These are phyloP conservation scores for Lytechinus variegatus DNA, from an alignment of 35 echinoderm and acorn worm genomes.

Conservation along the genomic window DNA sequence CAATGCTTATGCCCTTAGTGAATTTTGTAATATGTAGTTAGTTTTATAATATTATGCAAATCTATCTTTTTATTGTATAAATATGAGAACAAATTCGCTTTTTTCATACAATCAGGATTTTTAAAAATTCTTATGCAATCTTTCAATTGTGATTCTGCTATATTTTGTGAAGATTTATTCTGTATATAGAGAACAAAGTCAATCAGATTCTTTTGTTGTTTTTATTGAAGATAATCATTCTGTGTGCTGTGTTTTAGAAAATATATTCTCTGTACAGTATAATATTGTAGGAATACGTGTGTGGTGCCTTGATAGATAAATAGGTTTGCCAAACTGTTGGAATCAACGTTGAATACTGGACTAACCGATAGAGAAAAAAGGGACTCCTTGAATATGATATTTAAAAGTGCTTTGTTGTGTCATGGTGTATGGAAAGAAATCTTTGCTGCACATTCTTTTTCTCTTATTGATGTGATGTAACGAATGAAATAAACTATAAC, in stretches of 20 bases:
- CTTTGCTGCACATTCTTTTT: not conserved
- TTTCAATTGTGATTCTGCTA: not conserved
- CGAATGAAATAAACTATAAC: not conserved
- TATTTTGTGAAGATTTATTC: not conserved
- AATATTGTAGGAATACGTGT: not conserved
- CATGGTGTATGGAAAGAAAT: not conserved
- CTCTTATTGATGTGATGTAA: slow-evolving; percentile 8
- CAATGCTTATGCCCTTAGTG: not conserved
- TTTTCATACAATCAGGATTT: slow-evolving; percentile 9
- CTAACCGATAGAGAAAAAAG: not conserved
- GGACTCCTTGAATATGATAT: not conserved
- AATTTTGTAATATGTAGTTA: not conserved
- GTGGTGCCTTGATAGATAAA: not conserved
- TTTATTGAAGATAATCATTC: not conserved
- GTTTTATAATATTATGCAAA: not conserved
- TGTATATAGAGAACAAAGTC: not conserved
- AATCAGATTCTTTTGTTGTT: not conserved
- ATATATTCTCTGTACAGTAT: not conserved
- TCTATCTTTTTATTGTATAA: not conserved
- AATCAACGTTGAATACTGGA: not conserved
- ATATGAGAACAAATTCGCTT: not conserved
- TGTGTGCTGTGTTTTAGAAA: not conserved
- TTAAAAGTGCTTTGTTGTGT: not conserved
- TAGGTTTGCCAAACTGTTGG: not conserved
- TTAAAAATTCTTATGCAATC: not conserved